Conservation (phyloP, 2,888 invertebrate genomes). For the Chydorus sphaericus region DNA sequence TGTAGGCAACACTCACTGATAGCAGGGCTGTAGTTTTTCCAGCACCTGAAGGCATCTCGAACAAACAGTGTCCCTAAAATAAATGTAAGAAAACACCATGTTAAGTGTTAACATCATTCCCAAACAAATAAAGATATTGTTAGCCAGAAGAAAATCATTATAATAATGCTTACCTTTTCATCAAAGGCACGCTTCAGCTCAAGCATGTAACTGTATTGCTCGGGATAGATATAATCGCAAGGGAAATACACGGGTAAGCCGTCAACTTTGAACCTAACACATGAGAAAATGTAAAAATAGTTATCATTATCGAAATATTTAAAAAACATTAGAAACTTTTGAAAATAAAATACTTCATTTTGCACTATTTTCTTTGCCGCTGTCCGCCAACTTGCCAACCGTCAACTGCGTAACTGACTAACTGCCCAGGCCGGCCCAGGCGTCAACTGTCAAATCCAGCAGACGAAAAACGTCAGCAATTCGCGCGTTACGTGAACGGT, state of each 20-base stretch:
- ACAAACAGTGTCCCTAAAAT: conserved; percentile 76
- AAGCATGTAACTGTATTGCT: conserved; percentile 97
- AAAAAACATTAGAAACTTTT: background rate
- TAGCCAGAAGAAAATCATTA: background rate
- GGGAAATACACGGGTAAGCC: conserved; percentile 93
- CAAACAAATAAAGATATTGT: background rate
- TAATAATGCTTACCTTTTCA: conserved; percentile 58
- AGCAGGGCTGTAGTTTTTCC: conserved; percentile 93
- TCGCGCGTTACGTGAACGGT: too few species aligned
- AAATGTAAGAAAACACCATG: conserved; percentile 13
- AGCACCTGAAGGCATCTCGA: conserved; percentile 99
- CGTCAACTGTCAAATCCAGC: too few species aligned
- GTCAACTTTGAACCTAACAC: conserved; percentile 73
- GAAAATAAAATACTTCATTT: conserved; percentile 13
- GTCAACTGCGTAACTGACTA: background rate
- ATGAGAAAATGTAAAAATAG: conserved; percentile 9
- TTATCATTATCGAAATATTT: background rate
- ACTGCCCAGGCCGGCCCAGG: background rate
- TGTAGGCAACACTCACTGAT: conserved; percentile 88
- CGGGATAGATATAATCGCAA: conserved; percentile 98
- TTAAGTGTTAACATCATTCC: background rate
- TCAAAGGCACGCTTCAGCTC: conserved; percentile 90
- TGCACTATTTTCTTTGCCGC: background rate
- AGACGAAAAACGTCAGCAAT: too few species aligned
- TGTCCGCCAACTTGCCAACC: background rate